Percentiles rank a stretch among this genome's conserved stretches.
Evolutionary conservation across 2,888 invertebrate species (phyloP).

Genomic region (Acrocyrtus sp.): DNA sequence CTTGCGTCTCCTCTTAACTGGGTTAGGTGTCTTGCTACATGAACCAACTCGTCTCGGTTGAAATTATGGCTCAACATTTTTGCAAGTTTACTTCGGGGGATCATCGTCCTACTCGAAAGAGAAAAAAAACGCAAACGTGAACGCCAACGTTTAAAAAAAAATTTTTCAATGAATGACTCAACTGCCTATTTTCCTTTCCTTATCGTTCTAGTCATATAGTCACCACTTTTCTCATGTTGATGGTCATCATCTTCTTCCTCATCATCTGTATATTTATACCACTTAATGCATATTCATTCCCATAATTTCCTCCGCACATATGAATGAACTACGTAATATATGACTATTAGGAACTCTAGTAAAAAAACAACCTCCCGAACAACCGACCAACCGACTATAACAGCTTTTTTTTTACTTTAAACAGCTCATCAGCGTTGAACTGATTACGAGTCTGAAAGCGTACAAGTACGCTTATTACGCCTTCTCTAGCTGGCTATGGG

Average conservation of each 20-base stretch:
- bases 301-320: not conserved
- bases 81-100: constrained; percentile 47
- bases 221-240: no score
- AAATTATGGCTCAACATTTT: constrained; percentile 32
- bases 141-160: no score
- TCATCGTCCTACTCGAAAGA: constrained; percentile 48
- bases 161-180: no score
- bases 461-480: constrained; percentile 28
- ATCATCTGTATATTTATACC: constrained; percentile 7
- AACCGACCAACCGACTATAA: not conserved
- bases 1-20: constrained; percentile 55
- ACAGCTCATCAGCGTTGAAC: not conserved
- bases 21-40: constrained; percentile 36
- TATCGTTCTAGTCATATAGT: no score
- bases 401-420: constrained; percentile 8
- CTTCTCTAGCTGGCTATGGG: constrained; percentile 18
- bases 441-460: constrained; percentile 16
- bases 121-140: no score
- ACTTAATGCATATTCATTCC: not conserved
- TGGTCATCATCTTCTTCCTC: constrained; percentile 39
- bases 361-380: no score
- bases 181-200: no score
- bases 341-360: no score
- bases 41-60: constrained; percentile 43
- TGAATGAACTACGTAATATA: constrained; percentile 2